Evolutionary conservation across 2,888 invertebrate species (phyloP), one percentile per base, ranked within the genome.

Genomic region (Aradus depressus): DNA sequence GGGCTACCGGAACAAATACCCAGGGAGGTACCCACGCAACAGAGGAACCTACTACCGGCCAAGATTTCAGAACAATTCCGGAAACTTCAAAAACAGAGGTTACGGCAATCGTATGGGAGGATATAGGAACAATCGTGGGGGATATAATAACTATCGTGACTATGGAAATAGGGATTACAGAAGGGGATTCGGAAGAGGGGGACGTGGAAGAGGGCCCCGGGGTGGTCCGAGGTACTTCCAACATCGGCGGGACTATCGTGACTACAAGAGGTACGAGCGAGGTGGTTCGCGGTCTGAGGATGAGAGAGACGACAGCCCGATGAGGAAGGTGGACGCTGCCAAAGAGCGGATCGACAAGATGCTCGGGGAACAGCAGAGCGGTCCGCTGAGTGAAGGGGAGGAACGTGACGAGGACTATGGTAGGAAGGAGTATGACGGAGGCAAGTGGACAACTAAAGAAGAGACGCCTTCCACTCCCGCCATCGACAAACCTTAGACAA

Each of bases 21-120:
- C 51, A n/a, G 61, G 61, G 6, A 55, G 62, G 14, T 81, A 75
- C 62, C 62, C 61, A 18, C 73, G 75, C 66, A 82, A 82, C 64
- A 75, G 84, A 50, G 84, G 84, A 57, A 84, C 83, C 1, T 84
- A 84, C 68, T 84, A 84, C 70, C 80, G 83, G 60, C 84, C 84
- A 1, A 75, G 84, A 56, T 83, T 84, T 22, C 81, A 82, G 65
- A 73, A 55, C 37, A 49, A 41, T 18, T 52, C 53, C 6, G 52
- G 52, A 3, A 55, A 75, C 18, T 78, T 75, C 68, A 70, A 71
- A 51, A 73, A 72, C 60, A 73, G 72, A 25, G 67, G 68, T 50
- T 74, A 72, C 23, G 67, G 67, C 54, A 75, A 74, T 65, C 73
- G 75, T 2, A 47, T 47, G 32, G 74, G 78, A 45, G 74, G 75